Evolutionary conservation across 2,797 vertebrate genomes (phyloP), one percentile per base, ranked within the genome.

Genomic region (Spinus pinus): DNA sequence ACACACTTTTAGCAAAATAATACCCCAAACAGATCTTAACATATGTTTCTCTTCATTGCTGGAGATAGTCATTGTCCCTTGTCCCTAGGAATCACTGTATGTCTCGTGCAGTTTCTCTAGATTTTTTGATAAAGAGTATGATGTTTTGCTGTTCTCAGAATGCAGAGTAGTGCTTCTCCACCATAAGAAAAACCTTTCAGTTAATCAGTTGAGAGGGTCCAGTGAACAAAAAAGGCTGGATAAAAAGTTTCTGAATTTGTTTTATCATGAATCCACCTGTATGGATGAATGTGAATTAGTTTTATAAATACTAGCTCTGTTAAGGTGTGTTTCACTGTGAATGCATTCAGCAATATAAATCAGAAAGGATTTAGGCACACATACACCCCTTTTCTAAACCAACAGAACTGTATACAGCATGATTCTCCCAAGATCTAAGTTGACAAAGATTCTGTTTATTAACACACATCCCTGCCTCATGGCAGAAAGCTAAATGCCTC

Each of bases 401-500:
- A 82, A 23, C 18, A n/a, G 30, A 88, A 46, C 25, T 13, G 2
- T 6, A 12, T 49, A 71, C 27, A 85, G 33, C 16, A 25, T 13
- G 10, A 73, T 91, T 73, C 71, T 73, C 50, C 39, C 42, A 70
- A 65, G n/a, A 60, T 12, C 37, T 19, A 31, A 47, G 14, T n/a
- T 71, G 58, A 46, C 60, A 61, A 22, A 83, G 25, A 46, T 69
- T 47, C 22, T 64, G 14, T 64, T 94, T 54, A 64, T 88, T 86
- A 82, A 54, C 46, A 91, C 0, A 4, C 4, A 66, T 49, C 74
- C 31, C n/a, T 83, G 50, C 21, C 33, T 81, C 49, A 33, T 16
- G 51, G 73, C 31, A 90, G 58, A 90, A 90, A 88, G 28, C 35
- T 73, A 73, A 94, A 92, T 60, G 70, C 54, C 56, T 93, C 86